Evolutionary conservation across 1,140 invertebrate genomes (phyloP), one percentile per base, ranked within the genome.

Genomic region (Ceratina calcarata): DNA sequence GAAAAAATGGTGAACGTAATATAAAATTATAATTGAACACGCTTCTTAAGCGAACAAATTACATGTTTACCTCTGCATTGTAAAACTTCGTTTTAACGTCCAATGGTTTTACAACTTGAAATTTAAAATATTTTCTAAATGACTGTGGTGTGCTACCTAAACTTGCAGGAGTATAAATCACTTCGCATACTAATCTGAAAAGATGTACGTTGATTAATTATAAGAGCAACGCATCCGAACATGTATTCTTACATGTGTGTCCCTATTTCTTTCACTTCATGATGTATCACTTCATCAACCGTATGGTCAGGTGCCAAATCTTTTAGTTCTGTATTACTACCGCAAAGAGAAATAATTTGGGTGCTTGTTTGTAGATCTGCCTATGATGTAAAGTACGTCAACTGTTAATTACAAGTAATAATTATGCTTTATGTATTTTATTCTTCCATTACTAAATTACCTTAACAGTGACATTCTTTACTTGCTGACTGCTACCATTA

Each of bases 31-130:
- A 4, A 32, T 32, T 32, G 27, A 32, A 32, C 4, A 32, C 0
- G 37, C 8, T n/a, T 37, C 20, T 1, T 67, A 22, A 7, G 6
- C 7, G 6, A 45, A 8, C 0, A 10, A 45, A 45, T 45, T 45
- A 45, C 10, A 10, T 45, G 10, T 45, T 86, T 94, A 96, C 96
- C 95, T 99, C 98, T 20, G 97, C 97, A 95, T 98, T 99, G 90
- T 98, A 99, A 92, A 99, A 99, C 91, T 99, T 99, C 4, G 98
- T 99, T 93, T 99, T 99, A 0, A 99, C 98, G 95, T 99, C 98
- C 16, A 99, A 93, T 60, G 99, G 99, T 91, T 99, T 99, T 78
- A 98, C 95, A 0, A 99, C 99, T 95, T 99, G 97, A 93, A 99
- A 99, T 94, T 99, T 99, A 91, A 99, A 99, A 92, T 98, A 99